A percentile compares a stretch with the other conserved stretches of the same genome.
phyloP scores from a whole-genome alignment of 2,797 vertebrate species.

The Acanthiza pusilla region DNA sequence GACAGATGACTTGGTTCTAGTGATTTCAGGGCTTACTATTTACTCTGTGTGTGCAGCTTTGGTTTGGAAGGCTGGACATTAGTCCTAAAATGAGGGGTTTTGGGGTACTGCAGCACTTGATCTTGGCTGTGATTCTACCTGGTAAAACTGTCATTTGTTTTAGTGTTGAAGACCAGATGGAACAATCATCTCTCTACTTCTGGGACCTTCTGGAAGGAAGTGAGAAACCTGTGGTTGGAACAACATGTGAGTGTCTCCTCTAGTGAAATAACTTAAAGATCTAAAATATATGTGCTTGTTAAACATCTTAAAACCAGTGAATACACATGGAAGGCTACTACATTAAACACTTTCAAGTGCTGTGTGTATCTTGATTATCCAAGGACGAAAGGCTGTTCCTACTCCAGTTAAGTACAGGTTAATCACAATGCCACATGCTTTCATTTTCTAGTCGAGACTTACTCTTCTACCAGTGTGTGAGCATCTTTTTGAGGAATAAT shows the following conservation, averaged over 20 bases:
- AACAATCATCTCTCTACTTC: constrained; percentile 82
- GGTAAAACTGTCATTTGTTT: not conserved
- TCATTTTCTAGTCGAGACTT: not conserved
- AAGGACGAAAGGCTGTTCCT: not conserved
- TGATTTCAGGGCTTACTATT: not conserved
- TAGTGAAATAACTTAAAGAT: not conserved
- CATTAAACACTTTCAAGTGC: not conserved
- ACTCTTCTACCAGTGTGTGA: not conserved
- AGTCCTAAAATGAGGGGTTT: not conserved
- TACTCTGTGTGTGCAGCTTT: not conserved
- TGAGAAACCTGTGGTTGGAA: constrained; percentile 88
- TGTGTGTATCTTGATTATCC: accelerated
- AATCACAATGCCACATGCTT: not conserved
- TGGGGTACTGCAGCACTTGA: not conserved
- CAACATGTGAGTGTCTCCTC: constrained; percentile 85
- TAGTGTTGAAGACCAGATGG: constrained; percentile 90
- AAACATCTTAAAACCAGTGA: not conserved
- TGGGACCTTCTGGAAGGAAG: constrained; percentile 91
- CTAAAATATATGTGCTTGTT: not conserved
- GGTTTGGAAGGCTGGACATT: not conserved
- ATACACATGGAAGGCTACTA: not conserved
- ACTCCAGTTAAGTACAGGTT: not conserved
- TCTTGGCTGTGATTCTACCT: not conserved
- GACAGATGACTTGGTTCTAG: not conserved
- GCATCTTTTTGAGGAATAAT: not conserved